Percentiles rank a stretch among this genome's conserved stretches.
These are phyloP conservation scores for Lucifuga dentata DNA, from an alignment of 2,113 vertebrate genomes.

Conservation along the genomic window DNA sequence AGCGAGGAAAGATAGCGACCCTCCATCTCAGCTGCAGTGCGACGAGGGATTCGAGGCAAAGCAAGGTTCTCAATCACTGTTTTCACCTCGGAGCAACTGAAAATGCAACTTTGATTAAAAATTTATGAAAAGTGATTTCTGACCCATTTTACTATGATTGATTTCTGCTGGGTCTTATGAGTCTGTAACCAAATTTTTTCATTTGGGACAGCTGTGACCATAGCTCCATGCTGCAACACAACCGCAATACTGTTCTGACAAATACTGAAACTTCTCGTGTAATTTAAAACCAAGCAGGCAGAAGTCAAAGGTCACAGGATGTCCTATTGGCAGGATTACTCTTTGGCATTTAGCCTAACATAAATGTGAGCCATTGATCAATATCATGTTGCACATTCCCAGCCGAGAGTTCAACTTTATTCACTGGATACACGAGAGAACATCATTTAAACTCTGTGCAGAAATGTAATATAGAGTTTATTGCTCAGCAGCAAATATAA, in stretches of 20 bases:
- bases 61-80: slow-evolving; percentile 24
- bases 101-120: slow-evolving; percentile 37
- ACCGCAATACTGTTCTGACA: background rate
- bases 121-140: slow-evolving; percentile 26
- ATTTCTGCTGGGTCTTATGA: slow-evolving; percentile 15
- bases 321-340: slow-evolving; percentile 34
- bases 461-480: no score
- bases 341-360: slow-evolving; percentile 3
- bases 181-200: slow-evolving; percentile 17
- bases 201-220: slow-evolving; percentile 9
- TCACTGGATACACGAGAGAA: background rate
- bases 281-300: slow-evolving; percentile 28
- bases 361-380: background rate
- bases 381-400: slow-evolving; percentile 26
- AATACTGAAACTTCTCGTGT: slow-evolving; percentile 11
- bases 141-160: slow-evolving; percentile 5
- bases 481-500: no score
- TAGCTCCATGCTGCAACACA: slow-evolving; percentile 11
- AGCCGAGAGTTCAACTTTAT: slow-evolving; percentile 19
- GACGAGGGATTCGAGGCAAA: slow-evolving; percentile 12
- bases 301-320: slow-evolving; percentile 36
- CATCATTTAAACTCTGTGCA: background rate
- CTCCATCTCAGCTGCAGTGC: background rate
- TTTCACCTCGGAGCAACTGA: slow-evolving; percentile 28
- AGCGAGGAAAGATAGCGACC: slow-evolving; percentile 5